Evolutionary conservation across 2,888 invertebrate species (phyloP).

Genomic region (Dasypogon diadema): DNA sequence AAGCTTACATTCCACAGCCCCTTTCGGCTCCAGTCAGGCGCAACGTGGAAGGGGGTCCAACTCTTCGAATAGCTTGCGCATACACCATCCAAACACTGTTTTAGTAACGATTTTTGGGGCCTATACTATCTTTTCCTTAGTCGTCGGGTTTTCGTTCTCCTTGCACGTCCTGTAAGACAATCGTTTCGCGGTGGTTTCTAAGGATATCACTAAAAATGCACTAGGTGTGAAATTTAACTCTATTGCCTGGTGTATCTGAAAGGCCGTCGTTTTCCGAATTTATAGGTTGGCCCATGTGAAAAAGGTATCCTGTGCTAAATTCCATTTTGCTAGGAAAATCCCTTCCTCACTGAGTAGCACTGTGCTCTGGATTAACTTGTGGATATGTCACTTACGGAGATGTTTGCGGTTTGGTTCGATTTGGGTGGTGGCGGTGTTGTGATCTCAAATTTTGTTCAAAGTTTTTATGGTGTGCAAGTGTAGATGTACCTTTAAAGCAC

Average conservation of each 20-base stretch:
- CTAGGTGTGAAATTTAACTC: not conserved
- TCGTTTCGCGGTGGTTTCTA: conserved; percentile 22
- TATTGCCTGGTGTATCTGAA: no score
- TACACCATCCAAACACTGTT: conserved; percentile 29
- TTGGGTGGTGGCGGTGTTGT: conserved; percentile 6
- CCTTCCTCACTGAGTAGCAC: not conserved
- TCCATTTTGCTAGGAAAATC: not conserved
- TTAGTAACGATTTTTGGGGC: conserved; percentile 55
- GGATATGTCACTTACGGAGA: conserved; percentile 49
- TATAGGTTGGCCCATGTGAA: no score
- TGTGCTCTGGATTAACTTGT: conserved; percentile 52
- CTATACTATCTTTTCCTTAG: conserved; percentile 53
- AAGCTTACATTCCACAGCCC: conserved; percentile 23
- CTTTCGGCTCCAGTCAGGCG: not conserved
- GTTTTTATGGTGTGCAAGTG: not conserved
- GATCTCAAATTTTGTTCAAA: not conserved
- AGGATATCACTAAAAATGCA: conserved; percentile 2
- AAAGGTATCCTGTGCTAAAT: no score
- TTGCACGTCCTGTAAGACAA: conserved; percentile 52
- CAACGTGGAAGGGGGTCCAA: not conserved
- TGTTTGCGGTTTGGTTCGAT: not conserved
- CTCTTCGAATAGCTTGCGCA: conserved; percentile 22
- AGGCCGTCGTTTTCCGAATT: not conserved
- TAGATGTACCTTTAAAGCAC: not conserved
- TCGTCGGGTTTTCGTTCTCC: conserved; percentile 56